Conservation (phyloP, 2,113 vertebrate genomes). For the Lasiurus cinereus region DNA sequence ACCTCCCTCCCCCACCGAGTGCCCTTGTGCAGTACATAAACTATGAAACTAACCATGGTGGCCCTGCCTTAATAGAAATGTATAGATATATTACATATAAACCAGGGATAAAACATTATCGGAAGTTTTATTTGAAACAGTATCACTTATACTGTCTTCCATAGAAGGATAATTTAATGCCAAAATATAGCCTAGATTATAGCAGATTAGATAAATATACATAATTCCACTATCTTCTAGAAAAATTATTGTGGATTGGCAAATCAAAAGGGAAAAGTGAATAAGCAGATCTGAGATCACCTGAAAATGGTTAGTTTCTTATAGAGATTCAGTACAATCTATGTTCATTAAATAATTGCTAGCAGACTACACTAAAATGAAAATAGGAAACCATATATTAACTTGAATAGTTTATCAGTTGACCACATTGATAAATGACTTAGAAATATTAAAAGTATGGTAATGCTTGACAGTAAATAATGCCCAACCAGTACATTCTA, state of each 20-base stretch:
- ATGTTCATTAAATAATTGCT: slow-evolving; percentile 58
- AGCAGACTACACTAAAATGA: slow-evolving; percentile 11
- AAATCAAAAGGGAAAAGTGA: slow-evolving; percentile 70
- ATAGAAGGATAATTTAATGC: slow-evolving; percentile 81
- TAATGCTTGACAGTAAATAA: slow-evolving; percentile 53
- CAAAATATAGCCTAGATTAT: slow-evolving; percentile 76
- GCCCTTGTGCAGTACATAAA: neutral
- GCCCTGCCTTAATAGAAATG: neutral
- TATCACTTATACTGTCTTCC: slow-evolving; percentile 82
- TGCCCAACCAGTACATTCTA: neutral
- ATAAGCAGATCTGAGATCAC: neutral
- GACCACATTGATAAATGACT: slow-evolving; percentile 13
- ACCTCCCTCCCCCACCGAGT: neutral
- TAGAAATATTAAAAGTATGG: slow-evolving; percentile 42
- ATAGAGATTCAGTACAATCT: slow-evolving; percentile 20
- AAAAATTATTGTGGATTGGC: slow-evolving; percentile 79
- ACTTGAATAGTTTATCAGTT: slow-evolving; percentile 23
- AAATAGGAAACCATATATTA: slow-evolving; percentile 7
- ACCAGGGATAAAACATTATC: slow-evolving; percentile 47
- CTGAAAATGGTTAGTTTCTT: slow-evolving; percentile 3
- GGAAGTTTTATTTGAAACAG: slow-evolving; percentile 78
- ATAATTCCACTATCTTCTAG: slow-evolving; percentile 74
- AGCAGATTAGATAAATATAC: slow-evolving; percentile 76
- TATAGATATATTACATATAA: neutral
- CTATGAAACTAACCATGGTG: too few species aligned